Evolutionary conservation across 2,888 invertebrate genomes (phyloP), one percentile per base, ranked within the genome.

Genomic region (Habrosyne pyritoides): DNA sequence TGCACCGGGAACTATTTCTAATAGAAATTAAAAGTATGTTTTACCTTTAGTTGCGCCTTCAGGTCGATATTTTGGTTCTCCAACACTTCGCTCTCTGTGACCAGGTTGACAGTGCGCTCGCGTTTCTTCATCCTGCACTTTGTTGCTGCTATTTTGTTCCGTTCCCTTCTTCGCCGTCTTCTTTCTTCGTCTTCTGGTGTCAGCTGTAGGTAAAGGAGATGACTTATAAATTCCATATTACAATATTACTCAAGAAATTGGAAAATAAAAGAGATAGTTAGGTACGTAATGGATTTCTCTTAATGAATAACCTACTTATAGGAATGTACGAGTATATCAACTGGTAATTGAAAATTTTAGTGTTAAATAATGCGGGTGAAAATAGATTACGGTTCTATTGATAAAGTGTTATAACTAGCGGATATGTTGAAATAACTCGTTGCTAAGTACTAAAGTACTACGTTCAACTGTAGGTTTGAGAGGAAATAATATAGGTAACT

Each of bases 81-180:
- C 60, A 98, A 88, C 53, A 95, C 95, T 86, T 97, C 97, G 53
- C 97, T 97, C 91, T 98, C 98, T 63, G 95, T 95, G 69, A 97
- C 96, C 68, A 98, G 91, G 79, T 97, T 97, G 71, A 95, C 95
- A 1, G 97, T 98, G 66, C 97, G 94, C 81, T 98, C 97, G 42
- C 98, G 95, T 85, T 98, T 98, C 94, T 98, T 98, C 93, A 98
- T 94, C 67, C 98, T 95, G 82, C 98, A 98, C 86, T 98, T 98
- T 10, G 98, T 98, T 58, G 98, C 98, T 53, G 98, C 98, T 65
- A 98, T 97, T 93, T 98, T 98, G 87, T 98, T 98, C 70, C 98
- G 94, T 87, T 98, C 98, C 74, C 98, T 95, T 77, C 98, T 93
- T 56, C 97, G 94, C 59, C 96, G 93, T 56, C 98, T 94, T 33